Evolutionary conservation across 2,113 vertebrate species (phyloP), one percentile per base, ranked within the genome.

Genomic region (Psophia crepitans): DNA sequence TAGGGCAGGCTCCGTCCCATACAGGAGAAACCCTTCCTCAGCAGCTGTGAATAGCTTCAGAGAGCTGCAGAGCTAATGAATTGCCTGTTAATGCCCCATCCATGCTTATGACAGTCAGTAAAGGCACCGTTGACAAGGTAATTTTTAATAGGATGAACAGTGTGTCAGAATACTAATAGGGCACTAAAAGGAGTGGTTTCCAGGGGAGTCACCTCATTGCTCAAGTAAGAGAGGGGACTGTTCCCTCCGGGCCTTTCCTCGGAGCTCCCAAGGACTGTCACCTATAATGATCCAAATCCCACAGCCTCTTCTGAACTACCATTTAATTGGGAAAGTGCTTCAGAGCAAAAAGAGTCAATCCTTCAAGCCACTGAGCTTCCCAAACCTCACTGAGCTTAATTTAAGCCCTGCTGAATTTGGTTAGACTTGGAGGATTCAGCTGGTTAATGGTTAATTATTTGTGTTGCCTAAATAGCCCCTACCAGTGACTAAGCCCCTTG

Each of bases 121-220:
- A 87, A 96, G 93, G 70, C 88, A 64, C 58, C 2, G 4, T 92
- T 87, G 94, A 96, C 90, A 95, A 87, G 93, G 82, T 94, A 95
- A 93, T 96, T 89, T 96, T 96, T 94, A 91, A 92, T 61, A 79
- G 91, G 89, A 96, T 90, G 88, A 96, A 91, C 68, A 5, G 53
- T 22, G 57, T 93, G 96, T 96, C 96, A 95, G 96, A 95, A 97
- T 97, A 90, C 78, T 96, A 96, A 97, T 96, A 95, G 91, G 91
- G 37, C 93, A 85, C 94, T 97, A 79, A 97, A 94, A 92, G 88
- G 81, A 91, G 53, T 84, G 78, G 87, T 82, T 90, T 93, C 84
- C 80, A 82, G 77, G 56, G 63, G 73, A 93, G 77, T 83, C 71
- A 66, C 84, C 86, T 95, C 92, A 77, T 79, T 94, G 82, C 74